Conservation (phyloP, 2,113 vertebrate genomes). For the Balaenoptera acutorostrata region DNA sequence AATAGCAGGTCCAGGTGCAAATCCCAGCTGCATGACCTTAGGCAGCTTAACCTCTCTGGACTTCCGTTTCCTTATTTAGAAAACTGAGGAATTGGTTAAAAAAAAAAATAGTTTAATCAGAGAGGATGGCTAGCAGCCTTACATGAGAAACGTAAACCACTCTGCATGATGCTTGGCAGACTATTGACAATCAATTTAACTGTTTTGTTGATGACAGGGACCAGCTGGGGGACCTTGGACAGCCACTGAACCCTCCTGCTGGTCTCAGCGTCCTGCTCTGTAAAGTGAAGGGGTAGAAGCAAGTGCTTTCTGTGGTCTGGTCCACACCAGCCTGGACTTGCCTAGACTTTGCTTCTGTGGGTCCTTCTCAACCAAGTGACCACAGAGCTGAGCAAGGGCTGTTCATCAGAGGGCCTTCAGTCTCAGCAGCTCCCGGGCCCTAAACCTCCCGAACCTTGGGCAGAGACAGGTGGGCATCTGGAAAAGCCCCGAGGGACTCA, state of each 20-base stretch:
- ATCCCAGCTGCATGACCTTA: neutral
- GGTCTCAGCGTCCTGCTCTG: neutral
- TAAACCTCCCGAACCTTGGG: neutral
- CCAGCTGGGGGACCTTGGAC: rapidly evolving
- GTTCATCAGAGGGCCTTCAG: neutral
- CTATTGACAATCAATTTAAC: neutral
- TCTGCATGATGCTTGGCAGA: neutral
- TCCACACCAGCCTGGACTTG: neutral
- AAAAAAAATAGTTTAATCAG: neutral
- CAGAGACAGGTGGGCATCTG: neutral
- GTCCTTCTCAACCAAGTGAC: neutral
- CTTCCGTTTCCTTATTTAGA: neutral
- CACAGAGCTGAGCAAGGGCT: neutral
- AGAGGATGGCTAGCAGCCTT: neutral
- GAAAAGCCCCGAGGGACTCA: neutral
- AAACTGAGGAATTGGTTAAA: neutral
- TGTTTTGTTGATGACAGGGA: neutral
- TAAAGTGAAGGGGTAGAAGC: neutral
- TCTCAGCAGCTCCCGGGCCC: neutral
- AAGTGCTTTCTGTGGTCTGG: neutral
- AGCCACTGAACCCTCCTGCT: rapidly evolving
- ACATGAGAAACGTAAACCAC: neutral
- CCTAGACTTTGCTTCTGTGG: neutral
- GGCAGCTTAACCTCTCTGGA: too few species aligned
- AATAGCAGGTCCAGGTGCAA: neutral